Percentiles rank a stretch among this genome's conserved stretches.
phyloP scores from a whole-genome alignment of 2,113 vertebrate species.

The Albula glossodonta region DNA sequence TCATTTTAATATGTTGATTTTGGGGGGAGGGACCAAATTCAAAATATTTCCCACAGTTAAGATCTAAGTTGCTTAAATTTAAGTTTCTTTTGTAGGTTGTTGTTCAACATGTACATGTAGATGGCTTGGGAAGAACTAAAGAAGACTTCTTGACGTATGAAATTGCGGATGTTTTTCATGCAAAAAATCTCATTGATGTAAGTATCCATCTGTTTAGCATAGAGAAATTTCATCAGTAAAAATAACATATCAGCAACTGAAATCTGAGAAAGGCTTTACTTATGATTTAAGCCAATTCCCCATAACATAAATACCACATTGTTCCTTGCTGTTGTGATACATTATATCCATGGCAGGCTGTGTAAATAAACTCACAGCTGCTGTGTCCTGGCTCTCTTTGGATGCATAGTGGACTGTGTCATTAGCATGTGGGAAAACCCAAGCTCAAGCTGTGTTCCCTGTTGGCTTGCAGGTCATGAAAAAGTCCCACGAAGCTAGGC shows the following conservation, averaged over 20 bases:
- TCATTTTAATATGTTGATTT: too few relatives aligned
- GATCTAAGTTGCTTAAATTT: background rate
- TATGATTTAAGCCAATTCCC: too few relatives aligned
- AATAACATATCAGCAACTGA: too few relatives aligned
- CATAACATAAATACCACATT: too few relatives aligned
- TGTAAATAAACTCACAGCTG: too few relatives aligned
- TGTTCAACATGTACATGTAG: constrained; percentile 90
- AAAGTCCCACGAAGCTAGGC: constrained; percentile 85
- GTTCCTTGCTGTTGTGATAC: too few relatives aligned
- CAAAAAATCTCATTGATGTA: constrained; percentile 92
- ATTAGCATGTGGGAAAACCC: background rate
- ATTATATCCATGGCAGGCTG: too few relatives aligned
- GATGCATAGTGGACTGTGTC: too few relatives aligned
- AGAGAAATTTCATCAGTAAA: background rate
- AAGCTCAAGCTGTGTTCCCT: background rate
- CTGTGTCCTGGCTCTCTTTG: too few relatives aligned
- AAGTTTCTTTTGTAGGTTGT: constrained; percentile 74
- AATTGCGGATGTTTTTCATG: constrained; percentile 88
- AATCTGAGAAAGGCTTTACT: too few relatives aligned
- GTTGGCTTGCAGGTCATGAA: constrained; percentile 82
- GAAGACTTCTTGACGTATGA: constrained; percentile 92
- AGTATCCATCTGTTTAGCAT: constrained; percentile 43
- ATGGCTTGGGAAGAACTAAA: constrained; percentile 91
- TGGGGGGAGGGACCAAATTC: too few relatives aligned
- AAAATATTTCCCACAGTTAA: too few relatives aligned